These are phyloP conservation scores for Agrotis exclamationis DNA, from an alignment of 2,888 invertebrate genomes.

Conservation along the genomic window DNA sequence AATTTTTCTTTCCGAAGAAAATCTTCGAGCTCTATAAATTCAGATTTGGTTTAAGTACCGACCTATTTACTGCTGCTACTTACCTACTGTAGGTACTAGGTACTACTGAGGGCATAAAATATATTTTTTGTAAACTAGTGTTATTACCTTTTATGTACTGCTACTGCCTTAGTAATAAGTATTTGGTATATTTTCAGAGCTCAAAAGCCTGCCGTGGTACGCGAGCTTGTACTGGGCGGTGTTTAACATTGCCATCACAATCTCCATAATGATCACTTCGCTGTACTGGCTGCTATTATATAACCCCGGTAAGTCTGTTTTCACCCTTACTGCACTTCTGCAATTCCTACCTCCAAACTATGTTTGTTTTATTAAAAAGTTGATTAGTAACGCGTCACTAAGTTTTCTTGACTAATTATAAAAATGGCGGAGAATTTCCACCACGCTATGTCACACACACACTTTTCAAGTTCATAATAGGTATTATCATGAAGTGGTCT, in stretches of 20 bases:
- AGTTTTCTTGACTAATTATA: too few species aligned
- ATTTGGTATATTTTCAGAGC: slow-evolving; percentile 51
- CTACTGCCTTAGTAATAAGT: not conserved
- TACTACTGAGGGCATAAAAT: too few species aligned
- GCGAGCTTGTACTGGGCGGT: slow-evolving; percentile 84
- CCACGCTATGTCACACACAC: too few species aligned
- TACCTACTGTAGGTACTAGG: too few species aligned
- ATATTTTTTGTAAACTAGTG: too few species aligned
- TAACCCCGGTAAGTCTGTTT: slow-evolving; percentile 74
- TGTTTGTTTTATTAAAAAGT: slow-evolving; percentile 27
- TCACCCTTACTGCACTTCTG: not conserved
- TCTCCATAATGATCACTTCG: slow-evolving; percentile 83
- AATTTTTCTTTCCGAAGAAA: too few species aligned
- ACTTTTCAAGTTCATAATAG: not conserved
- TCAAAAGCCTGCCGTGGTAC: slow-evolving; percentile 81
- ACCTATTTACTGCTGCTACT: too few species aligned
- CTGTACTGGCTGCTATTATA: slow-evolving; percentile 87
- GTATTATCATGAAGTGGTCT: too few species aligned
- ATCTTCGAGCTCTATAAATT: too few species aligned
- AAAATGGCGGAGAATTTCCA: too few species aligned
- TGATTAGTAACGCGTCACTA: not conserved
- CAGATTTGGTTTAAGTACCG: too few species aligned
- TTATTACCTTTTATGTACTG: not conserved
- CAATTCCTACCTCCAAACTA: too few species aligned
- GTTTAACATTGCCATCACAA: slow-evolving; percentile 78